phyloP scores from a whole-genome alignment of 2,113 vertebrate genomes.

The Narcine bancroftii region DNA sequence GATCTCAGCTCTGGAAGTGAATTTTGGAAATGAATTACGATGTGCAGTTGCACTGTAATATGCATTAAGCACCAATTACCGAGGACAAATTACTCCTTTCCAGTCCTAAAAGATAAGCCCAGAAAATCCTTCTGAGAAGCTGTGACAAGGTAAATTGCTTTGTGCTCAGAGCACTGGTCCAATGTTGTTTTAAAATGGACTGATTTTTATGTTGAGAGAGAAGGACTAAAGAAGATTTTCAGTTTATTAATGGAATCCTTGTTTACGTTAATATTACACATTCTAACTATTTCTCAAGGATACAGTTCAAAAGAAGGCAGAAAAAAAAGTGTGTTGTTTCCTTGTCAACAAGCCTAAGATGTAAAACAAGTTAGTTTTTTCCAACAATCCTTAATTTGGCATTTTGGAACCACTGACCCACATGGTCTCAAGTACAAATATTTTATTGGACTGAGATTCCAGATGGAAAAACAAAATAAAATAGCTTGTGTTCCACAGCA shows the following conservation, averaged over 20 bases:
- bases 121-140: too few relatives aligned
- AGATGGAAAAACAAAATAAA: background rate
- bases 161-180: too few relatives aligned
- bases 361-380: background rate
- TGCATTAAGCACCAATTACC: too few relatives aligned
- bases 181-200: background rate
- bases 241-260: background rate
- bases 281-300: background rate
- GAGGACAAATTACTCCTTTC: too few relatives aligned
- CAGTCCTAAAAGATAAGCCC: too few relatives aligned
- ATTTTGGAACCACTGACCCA: background rate
- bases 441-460: background rate
- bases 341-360: background rate
- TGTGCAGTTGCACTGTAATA: too few relatives aligned
- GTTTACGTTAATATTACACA: background rate
- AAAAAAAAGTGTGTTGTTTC: background rate
- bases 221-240: background rate
- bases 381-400: background rate
- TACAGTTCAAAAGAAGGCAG: background rate
- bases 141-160: too few relatives aligned
- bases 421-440: background rate
- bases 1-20: too few relatives aligned
- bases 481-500: background rate
- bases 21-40: too few relatives aligned
- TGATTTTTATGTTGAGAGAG: background rate